phyloP scores from a whole-genome alignment of 1,140 invertebrate genomes.

The Homalodisca vitripennis region DNA sequence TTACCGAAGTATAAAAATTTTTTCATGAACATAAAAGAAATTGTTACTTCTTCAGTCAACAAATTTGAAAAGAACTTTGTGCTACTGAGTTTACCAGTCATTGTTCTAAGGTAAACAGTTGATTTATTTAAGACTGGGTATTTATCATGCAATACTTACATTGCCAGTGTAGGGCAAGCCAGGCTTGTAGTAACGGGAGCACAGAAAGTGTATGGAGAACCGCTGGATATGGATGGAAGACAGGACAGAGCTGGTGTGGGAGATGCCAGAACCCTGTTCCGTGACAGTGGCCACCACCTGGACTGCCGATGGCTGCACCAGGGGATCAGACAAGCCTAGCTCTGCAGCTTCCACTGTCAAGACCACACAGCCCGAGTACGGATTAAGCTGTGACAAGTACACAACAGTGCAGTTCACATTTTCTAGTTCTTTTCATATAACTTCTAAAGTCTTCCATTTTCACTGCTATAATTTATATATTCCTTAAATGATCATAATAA shows the following conservation, averaged over 20 bases:
- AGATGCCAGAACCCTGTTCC: neutral
- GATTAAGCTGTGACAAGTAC: constrained; percentile 17
- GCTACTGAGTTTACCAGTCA: too few relatives aligned
- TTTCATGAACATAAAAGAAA: too few relatives aligned
- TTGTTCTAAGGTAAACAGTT: too few relatives aligned
- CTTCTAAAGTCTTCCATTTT: neutral
- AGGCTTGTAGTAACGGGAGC: constrained; percentile 30
- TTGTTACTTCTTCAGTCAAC: too few relatives aligned
- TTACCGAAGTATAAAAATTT: too few relatives aligned
- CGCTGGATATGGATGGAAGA: neutral
- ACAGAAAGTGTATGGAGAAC: constrained; percentile 24
- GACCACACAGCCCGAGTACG: constrained; percentile 6
- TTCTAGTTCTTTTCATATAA: too few relatives aligned
- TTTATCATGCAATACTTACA: constrained; percentile 8
- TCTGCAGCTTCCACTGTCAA: constrained; percentile 8
- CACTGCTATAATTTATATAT: neutral
- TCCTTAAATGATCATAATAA: too few relatives aligned
- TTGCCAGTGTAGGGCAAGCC: constrained; percentile 33
- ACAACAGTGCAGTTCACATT: too few relatives aligned
- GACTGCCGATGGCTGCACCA: neutral
- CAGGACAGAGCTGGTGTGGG: neutral
- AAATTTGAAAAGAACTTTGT: too few relatives aligned
- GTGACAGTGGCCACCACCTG: constrained; percentile 18
- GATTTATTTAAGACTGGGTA: too few relatives aligned
- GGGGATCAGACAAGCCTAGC: constrained; percentile 6